Base-by-base conservation (phyloP, 2,888 invertebrate species). In the Cordylochernes scorpioides region DNA sequence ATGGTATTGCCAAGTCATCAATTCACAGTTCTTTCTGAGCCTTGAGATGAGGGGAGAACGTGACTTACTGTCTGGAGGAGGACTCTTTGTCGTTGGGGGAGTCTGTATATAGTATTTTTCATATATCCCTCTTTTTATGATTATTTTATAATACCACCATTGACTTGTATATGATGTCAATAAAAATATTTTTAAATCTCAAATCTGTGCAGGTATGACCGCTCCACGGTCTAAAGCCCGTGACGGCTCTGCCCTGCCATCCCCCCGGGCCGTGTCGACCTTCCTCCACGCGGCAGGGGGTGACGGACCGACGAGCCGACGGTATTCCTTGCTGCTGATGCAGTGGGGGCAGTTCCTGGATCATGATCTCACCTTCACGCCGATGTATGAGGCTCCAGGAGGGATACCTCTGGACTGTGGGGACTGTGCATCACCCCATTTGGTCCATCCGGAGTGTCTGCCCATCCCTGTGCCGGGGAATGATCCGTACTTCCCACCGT, bases 281-380 rank as follows among this genome's bases (percentile, higher is more conserved):
- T 66, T 70, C 1, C 72, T 88, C 27, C 88, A 88, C 51, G 75
- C 80, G 0, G 82, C 84, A 46, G 77, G 82, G 34, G n/a, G n/a
- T n/a, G n/a, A n/a, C n/a, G 78, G 78, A 17, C 75, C 82, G 49
- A 59, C 82, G 13, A 80, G 82, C 48, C 70, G 69, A 1, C 62
- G 78, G 5, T 84, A 86, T 53, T 73, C 80, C 0, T 57, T 86
- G 12, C 75, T 86, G 71, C 65, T 74, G 17, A 88, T 88, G 86
- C 86, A 86, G 57, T 86, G 68, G 46, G 86, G 82, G 0, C 86
- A 88, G 52, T 55, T 88, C 45, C 51, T 88, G 13, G 88, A 88
- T 52, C 88, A 88, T 55, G 88, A 88, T 51, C 60, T 91, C 28
- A 86, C 86, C 1, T 69, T 84, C 64, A 84, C 86, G 1, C 88